phyloP scores from a whole-genome alignment of 2,888 invertebrate species.

The Zygogramma bicolorata region DNA sequence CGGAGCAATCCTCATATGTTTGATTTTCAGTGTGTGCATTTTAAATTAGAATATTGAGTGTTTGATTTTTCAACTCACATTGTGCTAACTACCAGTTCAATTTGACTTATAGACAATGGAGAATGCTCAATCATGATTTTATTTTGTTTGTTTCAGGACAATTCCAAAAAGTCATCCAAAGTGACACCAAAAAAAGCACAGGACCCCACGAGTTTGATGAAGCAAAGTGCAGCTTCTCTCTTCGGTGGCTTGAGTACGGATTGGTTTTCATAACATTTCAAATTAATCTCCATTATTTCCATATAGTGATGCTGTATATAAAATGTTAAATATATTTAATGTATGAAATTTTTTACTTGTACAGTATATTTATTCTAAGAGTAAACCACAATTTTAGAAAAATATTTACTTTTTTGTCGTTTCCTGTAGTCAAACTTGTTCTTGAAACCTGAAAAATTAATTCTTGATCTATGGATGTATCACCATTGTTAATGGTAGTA shows the following conservation, averaged over 20 bases:
- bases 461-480: too few species aligned
- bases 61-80: background rate
- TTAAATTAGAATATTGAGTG: background rate
- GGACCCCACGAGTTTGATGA: slow-evolving; percentile 70
- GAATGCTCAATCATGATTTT: background rate
- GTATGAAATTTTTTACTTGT: slow-evolving; percentile 46
- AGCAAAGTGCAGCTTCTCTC: slow-evolving; percentile 83
- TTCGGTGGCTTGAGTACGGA: slow-evolving; percentile 87
- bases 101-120: too few species aligned
- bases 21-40: background rate
- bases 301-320: slow-evolving; percentile 37
- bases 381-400: slow-evolving; percentile 13
- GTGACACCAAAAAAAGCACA: slow-evolving; percentile 58
- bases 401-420: background rate
- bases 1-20: too few species aligned
- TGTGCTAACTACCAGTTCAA: too few species aligned
- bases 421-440: background rate
- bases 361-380: slow-evolving; percentile 47
- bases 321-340: slow-evolving; percentile 37
- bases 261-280: slow-evolving; percentile 74
- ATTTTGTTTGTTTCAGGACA: slow-evolving; percentile 23
- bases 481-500: too few species aligned
- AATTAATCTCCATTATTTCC: slow-evolving; percentile 20
- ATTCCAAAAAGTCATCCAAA: slow-evolving; percentile 34
- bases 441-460: too few species aligned